Conservation (phyloP, 1,140 invertebrate species). For the Bombus sibiricus region DNA sequence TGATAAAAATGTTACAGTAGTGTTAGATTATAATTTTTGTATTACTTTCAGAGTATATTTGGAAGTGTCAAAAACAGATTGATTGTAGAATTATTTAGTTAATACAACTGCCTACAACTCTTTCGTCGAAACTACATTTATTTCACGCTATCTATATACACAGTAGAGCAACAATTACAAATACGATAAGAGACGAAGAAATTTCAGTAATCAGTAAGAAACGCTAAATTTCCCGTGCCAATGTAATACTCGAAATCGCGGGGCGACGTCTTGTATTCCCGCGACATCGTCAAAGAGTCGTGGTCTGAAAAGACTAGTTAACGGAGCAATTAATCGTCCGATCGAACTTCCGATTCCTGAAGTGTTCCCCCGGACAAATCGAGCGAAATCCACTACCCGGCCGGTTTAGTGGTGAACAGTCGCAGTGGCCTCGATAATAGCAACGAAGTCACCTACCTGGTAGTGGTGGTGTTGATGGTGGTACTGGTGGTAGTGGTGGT, state of each 20-base stretch:
- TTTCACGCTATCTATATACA: neutral
- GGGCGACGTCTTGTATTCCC: constrained; percentile 6
- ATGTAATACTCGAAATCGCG: neutral
- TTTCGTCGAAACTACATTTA: neutral
- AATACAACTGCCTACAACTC: neutral
- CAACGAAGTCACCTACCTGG: constrained; percentile 2
- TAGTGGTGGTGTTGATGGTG: constrained; percentile 26
- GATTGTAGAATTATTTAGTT: neutral
- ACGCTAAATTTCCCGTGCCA: neutral
- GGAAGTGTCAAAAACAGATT: too few species aligned
- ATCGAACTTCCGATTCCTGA: constrained; percentile 75
- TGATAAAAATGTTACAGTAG: too few species aligned
- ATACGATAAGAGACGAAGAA: neutral
- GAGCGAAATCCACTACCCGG: constrained; percentile 61
- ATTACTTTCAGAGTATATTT: too few species aligned
- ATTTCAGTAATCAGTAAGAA: neutral
- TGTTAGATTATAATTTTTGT: too few species aligned
- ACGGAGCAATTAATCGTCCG: constrained; percentile 70
- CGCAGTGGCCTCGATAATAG: constrained; percentile 51
- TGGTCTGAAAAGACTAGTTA: constrained; percentile 60
- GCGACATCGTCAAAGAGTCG: constrained; percentile 40
- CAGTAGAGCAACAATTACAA: neutral
- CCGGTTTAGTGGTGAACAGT: constrained; percentile 55
- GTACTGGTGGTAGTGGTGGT: constrained; percentile 39
- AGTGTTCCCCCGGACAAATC: constrained; percentile 63